Base-by-base conservation (phyloP, 2,797 vertebrate genomes). In the Leptodactylus fallax region DNA sequence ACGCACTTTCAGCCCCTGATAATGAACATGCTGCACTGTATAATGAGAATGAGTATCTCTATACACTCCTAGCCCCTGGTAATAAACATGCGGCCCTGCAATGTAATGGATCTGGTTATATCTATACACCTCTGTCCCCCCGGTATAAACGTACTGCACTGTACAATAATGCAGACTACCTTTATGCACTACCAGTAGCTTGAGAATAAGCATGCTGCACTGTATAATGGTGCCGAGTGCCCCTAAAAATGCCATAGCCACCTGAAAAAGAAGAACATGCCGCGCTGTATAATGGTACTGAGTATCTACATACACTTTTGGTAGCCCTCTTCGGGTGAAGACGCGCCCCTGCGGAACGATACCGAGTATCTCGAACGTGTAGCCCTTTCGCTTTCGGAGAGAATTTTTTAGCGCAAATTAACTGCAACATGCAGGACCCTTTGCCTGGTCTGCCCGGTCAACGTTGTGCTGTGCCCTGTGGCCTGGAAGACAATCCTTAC, bases 391-490 rank as follows among this genome's bases (percentile, higher is more conserved):
- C 84, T 86, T 89, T 47, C 72, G 55, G 49, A 89, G 85, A 79
- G 86, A 89, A 6, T 47, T 74, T 51, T 47, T 5, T 9, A 86
- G 45, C 74, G 53, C 36, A 86, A 82, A 82, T 82, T 21, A 60
- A 36, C 79, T 83, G 79, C 78, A 82, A 69, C 49, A 79, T 83
- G 80, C 71, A 78, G 83, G 85, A 86, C 87, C 79, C 21, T 76
- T 36, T 82, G 58, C 85, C 80, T 63, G 51, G 63, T 89, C 88
- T 89, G 80, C 85, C 88, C 79, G 51, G 80, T 71, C 88, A 81
- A 89, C 88, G 77, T 89, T 89, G 88, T 89, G 88, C 88, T 89
- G 88, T 86, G 88, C 80, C 88, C 85, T 87, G 74, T 47, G 53
- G 63, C 85, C 88, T 78, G 27, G 47, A 56, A 81, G 79, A 86